A percentile compares a stretch with the other conserved stretches of the same genome.
phyloP scores from a whole-genome alignment of 2,888 invertebrate species.

The Peribatodes rhomboidaria region DNA sequence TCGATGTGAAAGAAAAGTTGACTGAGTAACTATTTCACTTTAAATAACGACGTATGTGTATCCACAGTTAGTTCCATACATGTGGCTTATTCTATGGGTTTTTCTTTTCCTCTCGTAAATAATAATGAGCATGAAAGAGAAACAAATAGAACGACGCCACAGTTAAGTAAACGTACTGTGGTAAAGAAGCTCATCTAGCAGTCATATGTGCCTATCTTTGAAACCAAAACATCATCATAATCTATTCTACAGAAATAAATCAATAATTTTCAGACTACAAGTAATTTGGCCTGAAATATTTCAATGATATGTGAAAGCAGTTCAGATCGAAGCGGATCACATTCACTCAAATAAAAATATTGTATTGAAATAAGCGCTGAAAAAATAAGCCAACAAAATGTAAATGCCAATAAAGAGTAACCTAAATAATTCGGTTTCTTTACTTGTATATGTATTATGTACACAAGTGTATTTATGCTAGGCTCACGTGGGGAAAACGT shows the following conservation, averaged over 20 bases:
- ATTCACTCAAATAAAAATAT: slow-evolving; percentile 19
- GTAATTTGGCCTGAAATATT: slow-evolving; percentile 18
- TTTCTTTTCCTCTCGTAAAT: background rate
- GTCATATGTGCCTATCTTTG: slow-evolving; percentile 34
- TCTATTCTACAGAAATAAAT: slow-evolving; percentile 28
- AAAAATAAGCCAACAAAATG: slow-evolving; percentile 22
- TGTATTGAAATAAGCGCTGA: slow-evolving; percentile 27
- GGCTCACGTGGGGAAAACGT: slow-evolving; percentile 1
- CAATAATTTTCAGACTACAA: slow-evolving; percentile 25
- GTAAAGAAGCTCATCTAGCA: slow-evolving; percentile 29
- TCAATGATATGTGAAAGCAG: slow-evolving; percentile 19
- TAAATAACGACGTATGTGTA: background rate
- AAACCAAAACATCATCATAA: slow-evolving; percentile 30
- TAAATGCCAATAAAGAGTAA: background rate
- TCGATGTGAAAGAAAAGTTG: background rate
- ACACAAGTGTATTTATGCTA: slow-evolving; percentile 10
- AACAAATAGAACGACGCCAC: background rate
- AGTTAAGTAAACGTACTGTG: background rate
- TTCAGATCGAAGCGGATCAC: slow-evolving; percentile 23
- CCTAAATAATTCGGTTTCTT: background rate
- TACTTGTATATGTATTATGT: slow-evolving; percentile 2
- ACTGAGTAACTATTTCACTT: background rate
- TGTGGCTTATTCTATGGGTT: background rate
- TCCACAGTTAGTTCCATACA: slow-evolving; percentile 1
- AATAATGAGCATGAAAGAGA: background rate